Evolutionary conservation across 1,140 invertebrate genomes (phyloP).

Genomic region (Cotesia chilonis): DNA sequence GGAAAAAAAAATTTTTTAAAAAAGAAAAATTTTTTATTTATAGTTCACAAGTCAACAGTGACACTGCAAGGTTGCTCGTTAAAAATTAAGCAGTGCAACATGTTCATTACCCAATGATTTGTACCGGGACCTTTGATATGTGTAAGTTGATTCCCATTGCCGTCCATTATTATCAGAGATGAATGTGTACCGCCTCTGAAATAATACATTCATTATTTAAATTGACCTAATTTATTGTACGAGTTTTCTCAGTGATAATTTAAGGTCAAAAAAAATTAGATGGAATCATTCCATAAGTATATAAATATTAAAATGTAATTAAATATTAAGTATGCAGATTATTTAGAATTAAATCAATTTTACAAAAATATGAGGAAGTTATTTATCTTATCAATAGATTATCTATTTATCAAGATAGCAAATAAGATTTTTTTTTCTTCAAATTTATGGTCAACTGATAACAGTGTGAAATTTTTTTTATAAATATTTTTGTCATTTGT

Average conservation of each 20-base stretch:
- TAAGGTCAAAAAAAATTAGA: background rate
- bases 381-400: background rate
- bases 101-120: conserved; percentile 78
- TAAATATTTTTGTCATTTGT: too few species aligned
- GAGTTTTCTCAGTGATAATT: background rate
- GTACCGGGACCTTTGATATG: conserved; percentile 76
- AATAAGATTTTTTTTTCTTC: too few species aligned
- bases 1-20: too few species aligned
- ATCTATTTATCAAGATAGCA: background rate
- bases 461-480: too few species aligned
- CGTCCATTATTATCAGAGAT: conserved; percentile 77
- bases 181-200: conserved; percentile 85
- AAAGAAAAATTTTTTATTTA: too few species aligned
- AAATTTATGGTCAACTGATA: conserved; percentile 2
- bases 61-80: too few species aligned
- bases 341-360: too few species aligned
- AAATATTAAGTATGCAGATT: too few species aligned
- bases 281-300: background rate
- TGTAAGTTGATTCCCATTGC: conserved; percentile 73
- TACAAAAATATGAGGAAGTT: background rate
- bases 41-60: too few species aligned
- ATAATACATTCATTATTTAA: conserved; percentile 11
- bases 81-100: conserved; percentile 37
- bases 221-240: conserved; percentile 12
- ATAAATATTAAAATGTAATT: too few species aligned